Evolutionary conservation across 2,888 invertebrate genomes (phyloP), one percentile per base, ranked within the genome.

Genomic region (Cephus rjabovi): DNA sequence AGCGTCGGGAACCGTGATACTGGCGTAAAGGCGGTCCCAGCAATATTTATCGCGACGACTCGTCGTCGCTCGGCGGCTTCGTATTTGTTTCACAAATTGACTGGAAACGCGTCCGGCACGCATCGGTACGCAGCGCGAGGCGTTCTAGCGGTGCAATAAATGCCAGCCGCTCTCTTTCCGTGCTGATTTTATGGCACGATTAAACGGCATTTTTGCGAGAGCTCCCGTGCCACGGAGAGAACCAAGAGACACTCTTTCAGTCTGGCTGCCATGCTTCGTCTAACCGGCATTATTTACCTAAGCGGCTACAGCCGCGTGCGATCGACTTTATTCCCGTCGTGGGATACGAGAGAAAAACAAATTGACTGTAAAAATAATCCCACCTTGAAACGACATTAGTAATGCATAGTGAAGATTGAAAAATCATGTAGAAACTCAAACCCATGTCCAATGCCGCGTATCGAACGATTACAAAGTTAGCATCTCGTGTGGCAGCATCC

Each of bases 161-260:
- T 71, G 71, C 71, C 71, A 71, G 71, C 71, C 33, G 71, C 71
- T 34, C 56, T 56, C 34, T 71, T 71, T 34, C 33, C 71, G 71
- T 33, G 31, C 33, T 71, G 71, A 71, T 71, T 71, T 71, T 71
- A 71, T 71, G 71, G 71, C 71, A 71, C 71, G 71, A 71, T 71
- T 71, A 31, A 71, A 71, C 34, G 71, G 33, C 34, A 33, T 71
- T 71, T 71, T 74, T 76, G 70, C 73, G 37, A 80, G 56, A 77
- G 74, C 74, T 74, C 76, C 76, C 76, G 76, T 73, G 37, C 40
- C 73, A 73, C 31, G 70, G 75, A 75, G 70, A 74, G 77, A 68
- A 37, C 73, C 12, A 75, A 68, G 33, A 75, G 40, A 37, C 34
- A 4, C 40, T 69, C 31, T n/a, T 76, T 74, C 40, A 68, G 40